phyloP scores from a whole-genome alignment of 1,140 invertebrate genomes.

The Alviniconcha marisindica region DNA sequence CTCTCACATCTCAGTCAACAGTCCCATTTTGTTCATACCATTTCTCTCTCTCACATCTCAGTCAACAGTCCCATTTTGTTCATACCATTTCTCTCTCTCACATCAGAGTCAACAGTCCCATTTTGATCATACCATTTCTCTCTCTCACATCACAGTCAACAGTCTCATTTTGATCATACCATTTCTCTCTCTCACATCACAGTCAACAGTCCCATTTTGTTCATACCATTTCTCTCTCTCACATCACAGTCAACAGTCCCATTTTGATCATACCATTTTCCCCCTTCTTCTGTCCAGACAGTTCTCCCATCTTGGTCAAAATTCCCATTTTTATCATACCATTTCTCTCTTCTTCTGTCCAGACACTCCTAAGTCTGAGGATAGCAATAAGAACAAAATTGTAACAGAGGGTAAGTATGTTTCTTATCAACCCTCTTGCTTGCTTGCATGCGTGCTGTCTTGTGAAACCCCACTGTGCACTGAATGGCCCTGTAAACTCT shows the following conservation, averaged over 20 bases:
- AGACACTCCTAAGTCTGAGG: slow-evolving; percentile 32
- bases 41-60: too few species aligned
- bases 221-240: background rate
- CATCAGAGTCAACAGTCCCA: too few species aligned
- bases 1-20: too few species aligned
- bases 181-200: background rate
- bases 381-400: slow-evolving; percentile 40
- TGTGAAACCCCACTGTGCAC: too few species aligned
- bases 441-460: too few species aligned
- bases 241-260: background rate
- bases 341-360: slow-evolving; percentile 13
- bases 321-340: background rate
- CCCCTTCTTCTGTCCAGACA: too few species aligned
- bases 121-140: too few species aligned
- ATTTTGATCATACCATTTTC: too few species aligned
- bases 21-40: too few species aligned
- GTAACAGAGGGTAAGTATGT: slow-evolving; percentile 37
- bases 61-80: background rate
- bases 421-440: background rate
- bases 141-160: background rate
- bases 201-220: background rate
- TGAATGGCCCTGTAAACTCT: too few species aligned
- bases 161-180: background rate
- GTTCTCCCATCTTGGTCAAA: too few species aligned
- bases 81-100: background rate